Evolutionary conservation across 2,888 invertebrate genomes (phyloP), one percentile per base, ranked within the genome.

Genomic region (Iphiclides podalirius): DNA sequence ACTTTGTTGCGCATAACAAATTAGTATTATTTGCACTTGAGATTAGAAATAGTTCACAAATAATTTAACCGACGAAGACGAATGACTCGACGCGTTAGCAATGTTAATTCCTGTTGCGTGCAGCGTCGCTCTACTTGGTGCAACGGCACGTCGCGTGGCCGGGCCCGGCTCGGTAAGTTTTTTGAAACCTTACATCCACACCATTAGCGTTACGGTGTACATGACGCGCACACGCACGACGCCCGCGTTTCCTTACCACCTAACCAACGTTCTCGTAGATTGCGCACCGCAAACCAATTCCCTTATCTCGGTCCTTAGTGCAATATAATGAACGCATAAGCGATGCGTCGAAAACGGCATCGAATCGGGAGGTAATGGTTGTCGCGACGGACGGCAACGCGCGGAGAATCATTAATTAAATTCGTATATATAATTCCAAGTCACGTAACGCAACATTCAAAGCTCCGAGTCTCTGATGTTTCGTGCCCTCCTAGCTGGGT

Each of bases 61-160:
- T n/a, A n/a, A n/a, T n/a, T n/a, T n/a, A n/a, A n/a, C n/a, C n/a
- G n/a, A n/a, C n/a, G n/a, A n/a, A n/a, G n/a, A n/a, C n/a, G n/a
- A n/a, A n/a, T n/a, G n/a, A n/a, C n/a, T n/a, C n/a, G n/a, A 59
- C 65, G 65, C 53, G 61, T 66, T 59, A 62, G 60, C 65, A 61
- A 68, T 72, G 63, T 61, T 61, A 67, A 73, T 72, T 62, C 59
- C 60, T 58, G 68, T 74, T 66, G 79, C 80, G 75, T 78, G 79
- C 65, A 53, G 76, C 67, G 66, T 59, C 72, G 83, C 79, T 81
- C 80, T 75, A 80, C 66, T 83, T 77, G 59, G 61, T 65, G 61
- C 72, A 76, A 72, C 77, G 74, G 75, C 67, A 72, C 65, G 62
- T 70, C 58, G 76, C 72, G 70, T 75, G 69, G 64, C 54, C 58